phyloP scores from a whole-genome alignment of 2,113 vertebrate genomes.

The western clawed frog (Xenopus tropicalis) region DNA sequence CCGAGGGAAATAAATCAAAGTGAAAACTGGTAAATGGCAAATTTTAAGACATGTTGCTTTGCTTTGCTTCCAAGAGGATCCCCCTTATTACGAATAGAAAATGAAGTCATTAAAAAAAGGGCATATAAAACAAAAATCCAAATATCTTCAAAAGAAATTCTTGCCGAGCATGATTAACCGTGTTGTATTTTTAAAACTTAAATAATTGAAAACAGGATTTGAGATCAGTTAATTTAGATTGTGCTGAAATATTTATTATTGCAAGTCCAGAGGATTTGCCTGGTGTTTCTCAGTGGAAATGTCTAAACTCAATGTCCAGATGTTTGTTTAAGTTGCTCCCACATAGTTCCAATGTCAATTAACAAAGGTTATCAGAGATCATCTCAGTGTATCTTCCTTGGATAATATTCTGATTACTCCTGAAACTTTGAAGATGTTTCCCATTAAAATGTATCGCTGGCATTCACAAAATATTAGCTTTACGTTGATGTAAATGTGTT shows the following conservation, averaged over 20 bases:
- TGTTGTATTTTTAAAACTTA: slow-evolving; percentile 82
- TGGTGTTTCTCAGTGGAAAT: slow-evolving; percentile 84
- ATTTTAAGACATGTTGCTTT: slow-evolving; percentile 9
- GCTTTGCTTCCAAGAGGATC: slow-evolving; percentile 26
- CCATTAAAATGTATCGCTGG: slow-evolving; percentile 77
- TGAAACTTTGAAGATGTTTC: slow-evolving; percentile 76
- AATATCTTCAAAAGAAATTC: slow-evolving; percentile 78
- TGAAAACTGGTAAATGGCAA: slow-evolving; percentile 6
- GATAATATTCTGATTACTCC: slow-evolving; percentile 79
- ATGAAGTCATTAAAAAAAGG: slow-evolving; percentile 59
- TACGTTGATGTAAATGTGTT: slow-evolving; percentile 27
- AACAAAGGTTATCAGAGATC: slow-evolving; percentile 92
- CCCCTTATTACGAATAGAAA: slow-evolving; percentile 69
- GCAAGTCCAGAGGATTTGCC: slow-evolving; percentile 80
- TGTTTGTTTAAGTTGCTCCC: slow-evolving; percentile 83
- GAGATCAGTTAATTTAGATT: slow-evolving; percentile 83
- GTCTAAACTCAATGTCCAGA: slow-evolving; percentile 85
- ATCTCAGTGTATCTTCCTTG: slow-evolving; percentile 79
- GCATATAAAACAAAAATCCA: slow-evolving; percentile 68
- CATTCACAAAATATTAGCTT: slow-evolving; percentile 57
- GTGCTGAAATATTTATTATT: slow-evolving; percentile 89
- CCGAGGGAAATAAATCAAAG: slow-evolving; percentile 16
- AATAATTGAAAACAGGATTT: slow-evolving; percentile 94
- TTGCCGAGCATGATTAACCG: slow-evolving; percentile 89
- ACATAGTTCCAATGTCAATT: slow-evolving; percentile 80